Base-by-base conservation (phyloP, 1,140 invertebrate species). In the Diprion similis region DNA sequence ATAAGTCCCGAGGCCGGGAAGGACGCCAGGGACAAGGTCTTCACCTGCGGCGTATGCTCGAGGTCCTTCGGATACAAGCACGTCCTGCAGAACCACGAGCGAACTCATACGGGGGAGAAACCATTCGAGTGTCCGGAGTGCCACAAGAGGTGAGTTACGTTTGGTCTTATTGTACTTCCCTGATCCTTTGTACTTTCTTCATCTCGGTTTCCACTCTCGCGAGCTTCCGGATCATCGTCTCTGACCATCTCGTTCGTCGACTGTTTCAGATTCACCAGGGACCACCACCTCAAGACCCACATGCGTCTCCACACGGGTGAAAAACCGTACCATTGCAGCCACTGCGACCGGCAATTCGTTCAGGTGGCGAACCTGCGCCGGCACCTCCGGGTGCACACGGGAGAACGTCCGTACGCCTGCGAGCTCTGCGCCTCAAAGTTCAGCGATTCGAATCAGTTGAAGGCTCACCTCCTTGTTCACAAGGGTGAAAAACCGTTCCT, bases 31-130 rank as follows among this genome's bases (percentile, higher is more conserved):
- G 95, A 96, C 78, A 95, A 95, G 82, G 92, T 94, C 4, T 98
- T 98, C 86, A 95, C 93, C 4, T 98, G 96, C 87, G 92, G 92
- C 70, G 93, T 96, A 6, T 98, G 96, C 86, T 93, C 93, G 64
- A 91, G 95, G 71, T 94, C 93, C 1, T 98, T 98, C 81, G 96
- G 96, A 9, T 98, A 98, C 89, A 98, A 98, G 82, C 96, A 98
- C 85, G 96, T 98, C 3, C 88, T 98, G 18, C 96, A 98, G 83
- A 99, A 99, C 83, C 97, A 99, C 85, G 96, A 98, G 77, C 92
- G 97, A 70, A 99, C 97, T 0, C 98, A 99, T 85, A 99, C 97
- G 0, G 97, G 98, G 0, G 96, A 98, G 82, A 98, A 98, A 81
- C 98, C 98, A 0, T 99, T 99, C 88, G 95, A 98, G 82, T 99